phyloP scores from a whole-genome alignment of 2,113 vertebrate species.

The Mesembrinibis cayennensis region DNA sequence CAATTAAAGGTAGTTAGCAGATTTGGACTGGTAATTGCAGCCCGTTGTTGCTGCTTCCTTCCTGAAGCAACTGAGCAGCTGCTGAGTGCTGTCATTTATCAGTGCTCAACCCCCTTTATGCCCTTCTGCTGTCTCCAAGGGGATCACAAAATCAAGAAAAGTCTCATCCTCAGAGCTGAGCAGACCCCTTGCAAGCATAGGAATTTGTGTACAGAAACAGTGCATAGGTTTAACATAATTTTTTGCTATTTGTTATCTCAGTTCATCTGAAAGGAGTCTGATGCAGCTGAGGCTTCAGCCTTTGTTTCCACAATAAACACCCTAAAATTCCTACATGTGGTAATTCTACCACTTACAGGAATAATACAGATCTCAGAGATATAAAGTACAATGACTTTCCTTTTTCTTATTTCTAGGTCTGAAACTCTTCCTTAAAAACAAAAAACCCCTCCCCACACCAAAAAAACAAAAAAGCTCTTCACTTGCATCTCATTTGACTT shows the following conservation, averaged over 20 bases:
- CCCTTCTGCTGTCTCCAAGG: not conserved
- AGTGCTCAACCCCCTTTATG: not conserved
- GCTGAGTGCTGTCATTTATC: not conserved
- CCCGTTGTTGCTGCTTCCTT: not conserved
- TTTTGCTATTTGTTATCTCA: not conserved
- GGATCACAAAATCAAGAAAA: not conserved
- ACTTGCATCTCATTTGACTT: not conserved
- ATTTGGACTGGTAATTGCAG: not conserved
- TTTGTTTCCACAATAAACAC: not conserved
- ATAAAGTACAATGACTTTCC: not conserved
- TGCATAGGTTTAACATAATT: not conserved
- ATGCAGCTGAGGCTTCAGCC: not conserved
- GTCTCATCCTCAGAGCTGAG: not conserved
- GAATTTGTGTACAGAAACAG: not conserved
- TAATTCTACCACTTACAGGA: not conserved
- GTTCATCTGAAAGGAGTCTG: not conserved
- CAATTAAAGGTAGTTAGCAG: constrained; percentile 7
- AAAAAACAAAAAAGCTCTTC: not conserved
- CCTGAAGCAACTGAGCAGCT: not conserved
- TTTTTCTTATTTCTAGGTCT: not conserved
- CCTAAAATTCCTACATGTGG: not conserved
- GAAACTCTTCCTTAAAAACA: not conserved
- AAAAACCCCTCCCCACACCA: not conserved
- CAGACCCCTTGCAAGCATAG: not conserved
- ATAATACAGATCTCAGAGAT: not conserved